A percentile compares a stretch with the other conserved stretches of the same genome.
Evolutionary conservation across 2,888 invertebrate species (phyloP).

Genomic region (Calameuta idolon): DNA sequence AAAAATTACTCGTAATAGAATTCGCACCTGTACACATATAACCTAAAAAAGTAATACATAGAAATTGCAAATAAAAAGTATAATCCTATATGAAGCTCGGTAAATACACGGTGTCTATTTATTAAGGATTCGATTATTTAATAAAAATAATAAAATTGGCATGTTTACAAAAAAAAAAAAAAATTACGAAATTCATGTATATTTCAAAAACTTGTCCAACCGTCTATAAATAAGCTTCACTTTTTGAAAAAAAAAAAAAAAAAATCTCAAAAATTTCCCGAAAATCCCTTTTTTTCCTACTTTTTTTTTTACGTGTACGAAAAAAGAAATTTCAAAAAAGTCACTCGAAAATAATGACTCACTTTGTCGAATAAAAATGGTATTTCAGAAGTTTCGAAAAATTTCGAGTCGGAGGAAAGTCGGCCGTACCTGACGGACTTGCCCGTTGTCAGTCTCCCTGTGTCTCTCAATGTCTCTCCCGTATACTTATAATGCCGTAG

Average conservation of each 20-base stretch:
- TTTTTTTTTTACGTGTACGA: no score
- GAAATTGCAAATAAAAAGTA: not conserved
- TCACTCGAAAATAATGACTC: not conserved
- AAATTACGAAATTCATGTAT: not conserved
- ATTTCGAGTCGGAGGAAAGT: not conserved
- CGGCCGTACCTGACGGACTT: not conserved
- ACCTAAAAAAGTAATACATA: no score
- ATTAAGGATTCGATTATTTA: not conserved
- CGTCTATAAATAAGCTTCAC: not conserved
- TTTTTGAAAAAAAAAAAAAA: not conserved
- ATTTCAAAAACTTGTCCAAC: not conserved
- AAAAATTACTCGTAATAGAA: not conserved
- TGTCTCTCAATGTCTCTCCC: not conserved
- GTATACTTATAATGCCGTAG: slow-evolving; percentile 35
- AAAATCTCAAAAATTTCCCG: not conserved
- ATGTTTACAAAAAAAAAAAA: no score
- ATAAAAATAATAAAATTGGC: not conserved
- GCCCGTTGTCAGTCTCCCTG: not conserved
- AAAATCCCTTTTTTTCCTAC: no score
- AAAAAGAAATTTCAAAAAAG: no score
- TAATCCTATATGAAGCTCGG: not conserved
- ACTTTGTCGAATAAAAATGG: not conserved
- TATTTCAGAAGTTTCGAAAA: not conserved
- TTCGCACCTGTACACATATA: not conserved
- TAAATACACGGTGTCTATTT: not conserved